Evolutionary conservation across 2,797 vertebrate genomes (phyloP).

Genomic region (Zenarchopterus dispar): DNA sequence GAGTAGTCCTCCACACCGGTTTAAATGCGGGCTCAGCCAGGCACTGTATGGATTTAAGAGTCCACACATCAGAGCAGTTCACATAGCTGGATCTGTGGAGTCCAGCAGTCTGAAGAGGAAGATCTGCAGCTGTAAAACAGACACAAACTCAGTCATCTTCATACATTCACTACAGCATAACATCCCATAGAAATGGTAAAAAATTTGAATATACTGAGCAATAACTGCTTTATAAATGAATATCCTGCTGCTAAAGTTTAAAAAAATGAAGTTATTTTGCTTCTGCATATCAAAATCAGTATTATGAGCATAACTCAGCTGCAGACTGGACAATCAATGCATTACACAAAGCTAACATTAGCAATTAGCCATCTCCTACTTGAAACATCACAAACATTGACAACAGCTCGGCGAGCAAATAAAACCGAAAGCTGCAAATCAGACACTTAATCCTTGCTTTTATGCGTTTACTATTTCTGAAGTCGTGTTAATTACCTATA

Average conservation of each 20-base stretch:
- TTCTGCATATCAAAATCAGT: neutral
- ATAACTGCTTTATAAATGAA: neutral
- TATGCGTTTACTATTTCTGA: neutral
- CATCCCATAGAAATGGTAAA: neutral
- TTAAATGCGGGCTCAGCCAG: conserved; percentile 47
- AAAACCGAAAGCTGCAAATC: neutral
- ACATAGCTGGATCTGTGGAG: conserved; percentile 55
- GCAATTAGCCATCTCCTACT: conserved; percentile 45
- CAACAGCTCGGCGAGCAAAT: conserved; percentile 16
- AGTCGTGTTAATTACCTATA: conserved; percentile 24
- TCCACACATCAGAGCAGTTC: conserved; percentile 63
- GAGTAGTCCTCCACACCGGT: conserved; percentile 44
- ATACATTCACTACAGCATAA: neutral
- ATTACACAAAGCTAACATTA: conserved; percentile 46
- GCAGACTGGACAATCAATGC: neutral
- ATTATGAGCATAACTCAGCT: neutral
- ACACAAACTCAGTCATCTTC: neutral
- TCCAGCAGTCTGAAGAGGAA: conserved; percentile 32
- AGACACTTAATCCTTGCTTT: neutral
- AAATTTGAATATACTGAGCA: neutral
- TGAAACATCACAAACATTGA: conserved; percentile 33
- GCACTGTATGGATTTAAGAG: conserved; percentile 28
- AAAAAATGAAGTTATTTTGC: neutral
- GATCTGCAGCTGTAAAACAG: conserved; percentile 43
- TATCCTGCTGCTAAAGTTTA: neutral